These are phyloP conservation scores for Pelagia noctiluca DNA, from an alignment of 30 jellyfish, hydroid and myxozoan genomes.

Conservation along the genomic window DNA sequence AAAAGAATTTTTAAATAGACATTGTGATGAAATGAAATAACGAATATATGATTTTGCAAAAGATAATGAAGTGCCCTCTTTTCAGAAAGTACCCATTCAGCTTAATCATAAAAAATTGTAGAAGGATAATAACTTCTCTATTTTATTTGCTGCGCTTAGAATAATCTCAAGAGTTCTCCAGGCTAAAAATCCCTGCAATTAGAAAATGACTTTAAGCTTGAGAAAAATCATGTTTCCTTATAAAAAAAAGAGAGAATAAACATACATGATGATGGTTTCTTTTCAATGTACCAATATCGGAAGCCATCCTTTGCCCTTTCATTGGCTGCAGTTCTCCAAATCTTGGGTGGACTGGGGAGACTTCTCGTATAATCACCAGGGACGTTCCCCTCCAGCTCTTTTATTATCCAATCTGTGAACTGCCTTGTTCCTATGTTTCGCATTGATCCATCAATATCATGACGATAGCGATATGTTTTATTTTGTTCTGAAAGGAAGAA, in stretches of 20 bases:
- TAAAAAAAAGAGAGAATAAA: background rate
- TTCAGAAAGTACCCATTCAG: no score
- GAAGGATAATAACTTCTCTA: no score
- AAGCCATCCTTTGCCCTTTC: conserved; percentile 84
- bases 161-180: no score
- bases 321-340: conserved; percentile 78
- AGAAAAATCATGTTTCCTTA: no score
- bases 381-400: conserved; percentile 78
- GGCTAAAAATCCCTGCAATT: no score
- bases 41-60: no score
- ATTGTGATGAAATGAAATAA: no score
- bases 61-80: no score
- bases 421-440: conserved; percentile 67
- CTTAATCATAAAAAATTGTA: no score
- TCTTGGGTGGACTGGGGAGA: conserved; percentile 34
- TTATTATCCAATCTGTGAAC: conserved; percentile 76
- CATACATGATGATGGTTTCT: conserved; percentile 71
- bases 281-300: conserved; percentile 82
- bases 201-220: no score
- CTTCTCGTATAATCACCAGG: conserved; percentile 74
- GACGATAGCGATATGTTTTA: conserved; percentile 39
- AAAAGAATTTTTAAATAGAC: no score
- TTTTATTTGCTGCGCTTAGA: no score
- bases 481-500: background rate
- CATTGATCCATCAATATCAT: conserved; percentile 80